These are phyloP conservation scores for Heliconius aoede DNA, from an alignment of 2,888 invertebrate species.

Conservation along the genomic window DNA sequence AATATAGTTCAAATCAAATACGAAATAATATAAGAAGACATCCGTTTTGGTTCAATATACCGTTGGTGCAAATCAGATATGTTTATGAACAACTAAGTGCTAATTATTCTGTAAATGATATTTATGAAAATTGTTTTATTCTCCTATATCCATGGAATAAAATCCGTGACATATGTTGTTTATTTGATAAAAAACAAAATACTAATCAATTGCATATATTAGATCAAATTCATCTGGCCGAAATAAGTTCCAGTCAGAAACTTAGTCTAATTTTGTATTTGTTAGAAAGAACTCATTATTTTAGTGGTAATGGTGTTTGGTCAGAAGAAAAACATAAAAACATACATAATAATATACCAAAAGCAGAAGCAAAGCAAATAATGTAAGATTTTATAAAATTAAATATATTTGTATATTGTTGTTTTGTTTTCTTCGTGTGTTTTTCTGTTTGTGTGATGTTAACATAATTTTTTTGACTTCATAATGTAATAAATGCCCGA, in stretches of 20 bases:
- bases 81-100: slow-evolving; percentile 64
- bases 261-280: slow-evolving; percentile 73
- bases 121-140: slow-evolving; percentile 73
- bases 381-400: neutral
- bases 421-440: neutral
- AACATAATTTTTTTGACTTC: neutral
- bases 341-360: slow-evolving; percentile 19
- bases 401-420: neutral
- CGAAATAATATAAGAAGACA: slow-evolving; percentile 66
- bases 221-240: slow-evolving; percentile 60
- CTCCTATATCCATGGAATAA: slow-evolving; percentile 78
- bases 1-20: slow-evolving; percentile 59
- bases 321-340: slow-evolving; percentile 66
- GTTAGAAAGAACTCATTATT: slow-evolving; percentile 77
- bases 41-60: slow-evolving; percentile 77
- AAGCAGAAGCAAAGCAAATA: neutral
- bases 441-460: neutral
- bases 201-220: slow-evolving; percentile 45
- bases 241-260: slow-evolving; percentile 66
- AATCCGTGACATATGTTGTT: slow-evolving; percentile 60
- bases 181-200: slow-evolving; percentile 51
- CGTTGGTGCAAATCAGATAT: slow-evolving; percentile 71
- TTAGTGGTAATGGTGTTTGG: slow-evolving; percentile 80
- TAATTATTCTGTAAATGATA: slow-evolving; percentile 65
- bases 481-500: too few species aligned